A percentile compares a stretch with the other conserved stretches of the same genome.
Conservation (phyloP, 2,113 vertebrate species). For the Diadophis punctatus region DNA sequence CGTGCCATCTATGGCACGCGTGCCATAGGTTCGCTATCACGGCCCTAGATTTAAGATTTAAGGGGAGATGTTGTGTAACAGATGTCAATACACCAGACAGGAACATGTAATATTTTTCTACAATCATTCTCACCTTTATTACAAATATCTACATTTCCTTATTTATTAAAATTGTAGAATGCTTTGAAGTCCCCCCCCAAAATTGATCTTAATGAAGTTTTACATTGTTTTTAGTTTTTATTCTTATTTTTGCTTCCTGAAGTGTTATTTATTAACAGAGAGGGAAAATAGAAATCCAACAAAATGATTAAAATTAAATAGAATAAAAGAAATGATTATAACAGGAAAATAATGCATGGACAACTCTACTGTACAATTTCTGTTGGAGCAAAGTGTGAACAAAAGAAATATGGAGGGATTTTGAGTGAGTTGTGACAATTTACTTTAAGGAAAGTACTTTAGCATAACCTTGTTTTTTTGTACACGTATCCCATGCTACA, state of each 20-base stretch:
- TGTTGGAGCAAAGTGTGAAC: neutral
- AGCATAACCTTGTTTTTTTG: neutral
- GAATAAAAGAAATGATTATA: neutral
- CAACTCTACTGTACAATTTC: neutral
- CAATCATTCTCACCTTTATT: neutral
- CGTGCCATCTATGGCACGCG: no score
- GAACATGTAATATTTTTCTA: neutral
- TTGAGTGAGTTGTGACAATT: neutral
- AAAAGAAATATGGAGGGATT: neutral
- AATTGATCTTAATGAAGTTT: neutral
- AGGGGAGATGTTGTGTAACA: neutral
- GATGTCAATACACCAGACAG: neutral
- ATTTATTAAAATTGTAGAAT: neutral
- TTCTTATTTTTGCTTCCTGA: neutral
- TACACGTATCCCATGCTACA: neutral
- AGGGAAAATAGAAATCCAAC: neutral
- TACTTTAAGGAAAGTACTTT: neutral
- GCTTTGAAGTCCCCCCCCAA: neutral
- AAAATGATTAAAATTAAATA: neutral
- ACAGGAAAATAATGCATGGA: neutral
- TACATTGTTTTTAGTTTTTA: neutral
- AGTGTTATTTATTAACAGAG: neutral
- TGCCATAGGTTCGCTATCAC: no score
- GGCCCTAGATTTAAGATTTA: neutral
- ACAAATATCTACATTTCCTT: neutral